phyloP scores from a whole-genome alignment of 2,797 vertebrate genomes.

The Pipistrellus pygmaeus region DNA sequence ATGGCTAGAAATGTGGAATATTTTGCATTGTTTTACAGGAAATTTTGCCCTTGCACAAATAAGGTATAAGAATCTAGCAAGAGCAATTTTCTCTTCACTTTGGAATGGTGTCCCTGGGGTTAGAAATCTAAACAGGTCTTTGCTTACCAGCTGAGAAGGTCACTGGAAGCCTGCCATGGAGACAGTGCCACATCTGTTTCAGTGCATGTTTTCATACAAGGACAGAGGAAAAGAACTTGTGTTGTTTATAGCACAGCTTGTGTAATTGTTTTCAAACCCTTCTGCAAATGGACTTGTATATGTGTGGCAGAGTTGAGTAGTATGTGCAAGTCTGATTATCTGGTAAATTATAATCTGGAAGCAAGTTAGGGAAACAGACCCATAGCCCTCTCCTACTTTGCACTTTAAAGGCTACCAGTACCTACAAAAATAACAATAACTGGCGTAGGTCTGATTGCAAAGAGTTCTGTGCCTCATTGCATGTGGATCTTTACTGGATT shows the following conservation, averaged over 20 bases:
- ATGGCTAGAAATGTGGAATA: neutral
- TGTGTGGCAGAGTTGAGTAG: neutral
- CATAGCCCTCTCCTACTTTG: neutral
- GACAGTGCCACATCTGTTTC: neutral
- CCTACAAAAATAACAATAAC: neutral
- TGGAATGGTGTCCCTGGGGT: neutral
- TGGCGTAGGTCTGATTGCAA: neutral
- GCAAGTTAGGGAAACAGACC: neutral
- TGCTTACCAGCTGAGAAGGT: neutral
- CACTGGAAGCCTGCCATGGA: neutral
- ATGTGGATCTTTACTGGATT: neutral
- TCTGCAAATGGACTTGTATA: neutral
- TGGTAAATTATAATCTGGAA: neutral
- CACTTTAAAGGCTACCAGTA: neutral
- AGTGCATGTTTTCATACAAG: neutral
- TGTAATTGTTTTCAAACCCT: neutral
- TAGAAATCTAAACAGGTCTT: constrained; percentile 4
- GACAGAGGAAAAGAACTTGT: neutral
- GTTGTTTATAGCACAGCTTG: neutral
- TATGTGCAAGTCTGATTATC: neutral
- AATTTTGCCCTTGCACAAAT: neutral
- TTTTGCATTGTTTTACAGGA: neutral
- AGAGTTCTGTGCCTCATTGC: neutral
- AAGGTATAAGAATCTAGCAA: neutral
- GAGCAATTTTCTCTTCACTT: neutral